Base-by-base conservation (phyloP, 2,888 invertebrate species). In the Nemotelus nigrinus region DNA sequence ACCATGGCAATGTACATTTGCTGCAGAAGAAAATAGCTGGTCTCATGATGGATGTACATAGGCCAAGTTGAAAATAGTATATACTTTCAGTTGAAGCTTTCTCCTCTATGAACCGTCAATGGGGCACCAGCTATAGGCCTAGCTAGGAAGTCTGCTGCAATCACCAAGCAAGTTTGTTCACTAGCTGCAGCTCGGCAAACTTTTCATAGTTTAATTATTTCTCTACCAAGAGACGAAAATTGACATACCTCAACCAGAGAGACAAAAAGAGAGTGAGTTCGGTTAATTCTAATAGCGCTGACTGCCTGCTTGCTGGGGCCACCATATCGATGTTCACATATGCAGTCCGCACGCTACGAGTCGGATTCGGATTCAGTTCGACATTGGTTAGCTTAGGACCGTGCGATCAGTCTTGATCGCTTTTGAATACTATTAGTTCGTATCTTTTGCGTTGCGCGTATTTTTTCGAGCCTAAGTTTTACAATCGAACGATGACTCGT, bases 321-420 rank as follows among this genome's bases (percentile, higher is more conserved):
- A 70, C 70, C 25, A 25, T 25, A 25, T 25, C 25, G 55, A 55
- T 47, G 45, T 70, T 53, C 70, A 55, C 70, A 70, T 70, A 70
- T 70, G 70, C 55, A 55, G 70, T 25, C 25, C 25, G 25, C 6
- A 70, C 43, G 43, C 55, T 53, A 55, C 70, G 10, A 55, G 43
- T 70, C 55, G 8, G 55, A n/a, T 70, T 70, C 55, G 70, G 70
- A n/a, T 70, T 70, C 55, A 55, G 70, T 55, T 55, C 47, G 70
- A 25, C 55, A 39, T 25, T n/a, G 55, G 41, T 70, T 43, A 53
- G 55, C 43, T 70, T 43, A 70, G 55, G 70, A 70, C 55, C 43
- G 53, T 55, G 70, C 70, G 70, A 70, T 70, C 70, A 70, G 70
- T 70, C 70, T 70, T 70, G n/a, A 55, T n/a, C 55, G 70, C 70